Base-by-base conservation (phyloP, 2,113 vertebrate genomes). In the Triplophysa siluroides region DNA sequence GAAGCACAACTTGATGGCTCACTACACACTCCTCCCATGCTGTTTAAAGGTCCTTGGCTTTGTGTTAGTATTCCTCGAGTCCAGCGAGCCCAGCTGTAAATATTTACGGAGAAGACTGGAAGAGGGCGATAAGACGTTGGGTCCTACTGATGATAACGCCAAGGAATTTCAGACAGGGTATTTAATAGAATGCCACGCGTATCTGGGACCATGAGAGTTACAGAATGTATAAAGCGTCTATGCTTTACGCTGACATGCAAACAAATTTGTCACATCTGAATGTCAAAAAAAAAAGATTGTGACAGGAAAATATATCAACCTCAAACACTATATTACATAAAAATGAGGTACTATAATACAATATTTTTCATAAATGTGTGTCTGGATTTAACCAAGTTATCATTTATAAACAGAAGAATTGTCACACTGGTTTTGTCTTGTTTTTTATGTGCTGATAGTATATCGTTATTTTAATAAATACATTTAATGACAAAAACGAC, bases 71-170 rank as follows among this genome's bases (percentile, higher is more conserved):
- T 93, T 92, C 90, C 85, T 85, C 82, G 74, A 83, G 79, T 85
- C 84, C 78, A 58, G 33, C 75, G 83, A 82, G 84, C 87, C 86
- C 84, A 77, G 77, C 83, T 78, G 86, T 90, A 92, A 92, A 92
- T 93, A 92, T 93, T 92, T 90, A 92, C 91, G 64, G 85, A 88
- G 84, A 86, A 88, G 83, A 87, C 91, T 93, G 92, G 85, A 72
- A 84, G 47, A 72, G 80, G 79, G 86, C 33, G 91, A 93, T 93
- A 93, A 93, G 88, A 78, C 89, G 83, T 81, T 83, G 66, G 85
- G 89, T 81, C 88, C 85, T 87, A 86, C 86, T 91, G 85, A 90
- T 83, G 89, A 91, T 90, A 92, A 89, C 86, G 72, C 82, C 54
- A 50, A 79, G 85, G 89, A 81, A 88, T 93, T 90, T 89, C 74